Conservation (phyloP, 2,113 vertebrate species). For the Rhabdornis inornatus region DNA sequence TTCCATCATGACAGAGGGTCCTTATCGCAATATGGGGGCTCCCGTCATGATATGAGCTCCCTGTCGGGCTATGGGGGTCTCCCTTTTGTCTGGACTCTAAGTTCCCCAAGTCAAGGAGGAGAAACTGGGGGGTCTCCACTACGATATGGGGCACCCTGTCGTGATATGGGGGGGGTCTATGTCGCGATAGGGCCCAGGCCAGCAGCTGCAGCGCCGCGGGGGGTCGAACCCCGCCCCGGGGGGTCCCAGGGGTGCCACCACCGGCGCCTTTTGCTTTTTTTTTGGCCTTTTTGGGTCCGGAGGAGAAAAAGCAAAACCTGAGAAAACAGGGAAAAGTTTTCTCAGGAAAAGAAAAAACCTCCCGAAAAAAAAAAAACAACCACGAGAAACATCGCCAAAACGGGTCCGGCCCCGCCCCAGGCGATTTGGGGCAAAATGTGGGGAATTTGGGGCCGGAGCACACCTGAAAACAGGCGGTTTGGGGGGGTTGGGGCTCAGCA, state of each 20-base stretch:
- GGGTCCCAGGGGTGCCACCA: background rate
- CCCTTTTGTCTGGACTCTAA: too few relatives aligned
- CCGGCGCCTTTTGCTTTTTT: constrained; percentile 15
- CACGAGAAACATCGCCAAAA: background rate
- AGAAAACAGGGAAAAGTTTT: background rate
- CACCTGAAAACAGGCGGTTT: rapidly evolving
- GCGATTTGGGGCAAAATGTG: rapidly evolving
- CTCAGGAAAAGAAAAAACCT: constrained; percentile 34
- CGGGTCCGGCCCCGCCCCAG: background rate
- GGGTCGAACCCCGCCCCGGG: background rate
- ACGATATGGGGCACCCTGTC: rapidly evolving
- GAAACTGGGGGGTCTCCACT: rapidly evolving
- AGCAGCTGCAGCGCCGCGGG: background rate
- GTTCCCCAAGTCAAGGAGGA: rapidly evolving
- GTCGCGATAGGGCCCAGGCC: background rate
- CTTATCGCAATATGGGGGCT: rapidly evolving
- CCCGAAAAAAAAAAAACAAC: background rate
- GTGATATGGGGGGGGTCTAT: too few relatives aligned
- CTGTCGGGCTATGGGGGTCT: rapidly evolving
- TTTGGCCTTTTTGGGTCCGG: background rate
- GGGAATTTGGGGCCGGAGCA: background rate
- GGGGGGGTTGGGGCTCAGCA: background rate
- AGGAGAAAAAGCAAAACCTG: constrained; percentile 31
- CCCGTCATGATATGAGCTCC: rapidly evolving
- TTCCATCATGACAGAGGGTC: rapidly evolving